phyloP scores from a whole-genome alignment of 2,113 vertebrate species.

The Suncus etruscus region DNA sequence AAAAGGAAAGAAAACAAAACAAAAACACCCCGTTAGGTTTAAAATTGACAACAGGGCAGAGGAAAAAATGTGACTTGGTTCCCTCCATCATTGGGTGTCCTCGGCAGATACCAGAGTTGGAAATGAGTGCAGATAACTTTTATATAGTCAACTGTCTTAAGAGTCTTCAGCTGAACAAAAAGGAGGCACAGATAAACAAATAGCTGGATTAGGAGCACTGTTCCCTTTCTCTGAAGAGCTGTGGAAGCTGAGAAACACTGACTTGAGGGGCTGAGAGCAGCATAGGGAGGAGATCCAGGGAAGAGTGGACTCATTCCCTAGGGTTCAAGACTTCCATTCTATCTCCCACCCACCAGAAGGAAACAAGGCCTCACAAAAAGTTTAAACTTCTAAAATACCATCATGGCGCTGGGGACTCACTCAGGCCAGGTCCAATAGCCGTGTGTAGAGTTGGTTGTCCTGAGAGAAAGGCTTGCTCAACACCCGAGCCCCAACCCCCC shows the following conservation, averaged over 20 bases:
- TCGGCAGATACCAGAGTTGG: neutral
- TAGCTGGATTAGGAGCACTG: neutral
- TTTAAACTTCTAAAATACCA: neutral
- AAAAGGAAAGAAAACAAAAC: no score
- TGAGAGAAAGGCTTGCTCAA: neutral
- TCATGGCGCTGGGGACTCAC: neutral
- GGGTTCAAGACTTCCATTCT: neutral
- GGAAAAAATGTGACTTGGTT: neutral
- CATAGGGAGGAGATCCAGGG: neutral
- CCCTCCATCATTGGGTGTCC: neutral
- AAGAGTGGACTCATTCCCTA: neutral
- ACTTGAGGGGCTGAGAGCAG: neutral
- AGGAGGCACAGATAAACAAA: slow-evolving; percentile 10
- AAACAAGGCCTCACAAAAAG: neutral
- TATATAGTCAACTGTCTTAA: neutral
- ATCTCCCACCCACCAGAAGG: neutral
- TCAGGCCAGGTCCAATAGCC: neutral
- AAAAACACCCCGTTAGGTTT: no score
- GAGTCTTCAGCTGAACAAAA: slow-evolving; percentile 36
- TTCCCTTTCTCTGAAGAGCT: neutral
- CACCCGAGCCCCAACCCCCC: slow-evolving; percentile 36
- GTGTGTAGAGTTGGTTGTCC: neutral
- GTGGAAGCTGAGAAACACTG: neutral
- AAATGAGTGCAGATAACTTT: neutral
- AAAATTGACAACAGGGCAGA: no score